Conservation (phyloP, 23 tunicate genomes). For the Trididemnum clinides region DNA sequence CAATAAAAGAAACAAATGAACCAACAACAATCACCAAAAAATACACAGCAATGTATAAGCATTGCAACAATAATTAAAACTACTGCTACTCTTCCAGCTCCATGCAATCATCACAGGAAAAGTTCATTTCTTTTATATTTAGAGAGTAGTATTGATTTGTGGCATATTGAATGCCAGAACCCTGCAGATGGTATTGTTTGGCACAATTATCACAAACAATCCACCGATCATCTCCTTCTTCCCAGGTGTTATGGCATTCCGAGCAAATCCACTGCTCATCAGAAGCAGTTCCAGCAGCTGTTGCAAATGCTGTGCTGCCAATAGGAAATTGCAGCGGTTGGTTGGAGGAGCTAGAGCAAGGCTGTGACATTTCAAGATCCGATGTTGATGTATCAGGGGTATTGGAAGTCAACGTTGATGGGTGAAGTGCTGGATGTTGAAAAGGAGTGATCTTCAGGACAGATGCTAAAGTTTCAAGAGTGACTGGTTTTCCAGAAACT, state of each 20-base stretch:
- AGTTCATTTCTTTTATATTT: not conserved
- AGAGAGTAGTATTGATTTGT: not conserved
- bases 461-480: constrained; percentile 5
- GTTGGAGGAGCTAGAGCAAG: not conserved
- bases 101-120: too few relatives aligned
- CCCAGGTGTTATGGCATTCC: not conserved
- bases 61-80: not conserved
- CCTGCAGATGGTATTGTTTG: constrained; percentile 20
- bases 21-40: too few relatives aligned
- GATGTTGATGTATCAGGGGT: too few relatives aligned
- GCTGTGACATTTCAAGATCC: not conserved
- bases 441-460: not conserved
- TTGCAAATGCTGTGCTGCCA: not conserved
- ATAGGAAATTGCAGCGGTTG: too few relatives aligned
- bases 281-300: not conserved
- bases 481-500: constrained; percentile 7
- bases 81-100: not conserved
- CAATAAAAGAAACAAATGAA: too few relatives aligned
- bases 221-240: constrained; percentile 26
- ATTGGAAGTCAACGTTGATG: too few relatives aligned
- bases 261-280: constrained; percentile 4
- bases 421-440: too few relatives aligned
- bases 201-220: constrained; percentile 1
- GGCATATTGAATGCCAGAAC: not conserved
- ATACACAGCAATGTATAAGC: too few relatives aligned